Evolutionary conservation across 2,113 vertebrate genomes (phyloP).

Genomic region (Charadrius vociferus): DNA sequence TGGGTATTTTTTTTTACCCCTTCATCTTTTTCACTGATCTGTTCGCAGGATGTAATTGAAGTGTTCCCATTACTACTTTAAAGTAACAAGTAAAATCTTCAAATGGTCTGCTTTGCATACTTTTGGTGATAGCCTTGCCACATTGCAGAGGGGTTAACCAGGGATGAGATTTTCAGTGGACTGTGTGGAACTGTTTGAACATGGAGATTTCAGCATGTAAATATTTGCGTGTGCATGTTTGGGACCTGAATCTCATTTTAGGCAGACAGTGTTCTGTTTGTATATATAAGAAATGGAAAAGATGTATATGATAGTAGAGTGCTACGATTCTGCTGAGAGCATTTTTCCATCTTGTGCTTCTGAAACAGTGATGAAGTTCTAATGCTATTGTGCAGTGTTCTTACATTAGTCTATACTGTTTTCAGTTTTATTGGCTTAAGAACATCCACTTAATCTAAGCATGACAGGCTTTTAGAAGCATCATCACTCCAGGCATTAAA

Average conservation of each 20-base stretch:
- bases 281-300: background rate
- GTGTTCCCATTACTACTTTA: background rate
- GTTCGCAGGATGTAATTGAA: background rate
- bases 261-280: background rate
- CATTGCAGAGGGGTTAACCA: background rate
- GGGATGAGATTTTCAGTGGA: background rate
- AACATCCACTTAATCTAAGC: conserved; percentile 62
- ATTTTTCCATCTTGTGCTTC: conserved; percentile 18
- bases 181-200: background rate
- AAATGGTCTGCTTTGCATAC: background rate
- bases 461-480: conserved; percentile 56
- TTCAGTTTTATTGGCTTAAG: conserved; percentile 63
- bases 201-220: background rate
- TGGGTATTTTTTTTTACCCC: background rate
- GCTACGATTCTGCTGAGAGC: background rate
- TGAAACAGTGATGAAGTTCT: conserved; percentile 3
- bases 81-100: background rate
- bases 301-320: background rate
- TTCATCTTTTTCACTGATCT: background rate
- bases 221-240: background rate
- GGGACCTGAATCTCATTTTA: background rate
- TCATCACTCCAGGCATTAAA: conserved; percentile 49
- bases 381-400: background rate
- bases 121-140: background rate
- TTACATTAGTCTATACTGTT: conserved; percentile 2